Evolutionary conservation across 1,140 invertebrate genomes (phyloP).

Genomic region (Tetramorium simillimum): DNA sequence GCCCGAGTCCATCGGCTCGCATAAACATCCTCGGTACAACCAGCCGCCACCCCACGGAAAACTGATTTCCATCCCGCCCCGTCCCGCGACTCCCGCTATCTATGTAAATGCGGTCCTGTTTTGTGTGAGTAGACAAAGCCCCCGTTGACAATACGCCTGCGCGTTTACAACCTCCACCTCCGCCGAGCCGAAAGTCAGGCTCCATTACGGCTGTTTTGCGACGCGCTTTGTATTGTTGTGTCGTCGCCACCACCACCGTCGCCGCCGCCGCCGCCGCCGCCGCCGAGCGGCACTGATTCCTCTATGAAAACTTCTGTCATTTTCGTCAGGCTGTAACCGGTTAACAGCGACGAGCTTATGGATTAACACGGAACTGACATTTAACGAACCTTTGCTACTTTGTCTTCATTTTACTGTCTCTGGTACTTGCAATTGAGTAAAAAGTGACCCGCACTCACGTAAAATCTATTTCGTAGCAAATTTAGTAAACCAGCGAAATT

Average conservation of each 20-base stretch:
- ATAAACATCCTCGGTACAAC: slow-evolving; percentile 62
- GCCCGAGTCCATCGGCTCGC: slow-evolving; percentile 63
- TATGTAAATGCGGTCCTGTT: slow-evolving; percentile 78
- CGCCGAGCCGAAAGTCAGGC: slow-evolving; percentile 67
- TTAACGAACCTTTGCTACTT: neutral
- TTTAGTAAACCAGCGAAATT: neutral
- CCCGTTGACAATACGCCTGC: slow-evolving; percentile 76
- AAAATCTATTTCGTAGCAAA: neutral
- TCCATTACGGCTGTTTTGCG: slow-evolving; percentile 80
- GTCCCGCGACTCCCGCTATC: slow-evolving; percentile 67
- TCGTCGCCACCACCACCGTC: slow-evolving; percentile 13
- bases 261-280: neutral
- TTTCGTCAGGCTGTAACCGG: neutral
- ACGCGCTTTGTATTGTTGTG: slow-evolving; percentile 75
- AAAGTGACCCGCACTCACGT: neutral
- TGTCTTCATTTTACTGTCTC: no score
- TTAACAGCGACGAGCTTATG: neutral
- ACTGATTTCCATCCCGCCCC: slow-evolving; percentile 73
- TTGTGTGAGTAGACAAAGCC: slow-evolving; percentile 77
- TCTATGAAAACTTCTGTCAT: slow-evolving; percentile 46
- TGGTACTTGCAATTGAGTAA: neutral
- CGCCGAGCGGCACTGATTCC: slow-evolving; percentile 35
- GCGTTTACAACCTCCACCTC: slow-evolving; percentile 65
- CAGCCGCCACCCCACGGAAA: slow-evolving; percentile 68
- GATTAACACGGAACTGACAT: neutral